These are phyloP conservation scores for Enteromius unitaeniatus DNA, from an alignment of 2,797 vertebrate species.

Conservation along the genomic window DNA sequence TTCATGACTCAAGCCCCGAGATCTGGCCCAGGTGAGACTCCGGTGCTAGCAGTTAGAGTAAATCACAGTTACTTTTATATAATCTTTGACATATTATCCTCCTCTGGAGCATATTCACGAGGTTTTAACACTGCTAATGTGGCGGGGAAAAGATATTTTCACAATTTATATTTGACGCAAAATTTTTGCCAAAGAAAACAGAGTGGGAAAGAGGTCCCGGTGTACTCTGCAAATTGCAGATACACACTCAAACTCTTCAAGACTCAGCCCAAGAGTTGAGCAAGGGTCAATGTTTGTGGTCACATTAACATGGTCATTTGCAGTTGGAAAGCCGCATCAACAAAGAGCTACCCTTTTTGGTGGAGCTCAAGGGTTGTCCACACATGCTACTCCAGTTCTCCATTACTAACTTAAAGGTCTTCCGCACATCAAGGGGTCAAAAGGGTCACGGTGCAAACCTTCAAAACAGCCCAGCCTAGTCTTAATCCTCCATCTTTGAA, in stretches of 20 bases:
- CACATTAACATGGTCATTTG: slow-evolving; percentile 48
- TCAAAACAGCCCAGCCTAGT: not conserved
- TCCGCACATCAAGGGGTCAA: slow-evolving; percentile 65
- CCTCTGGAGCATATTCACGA: slow-evolving; percentile 49
- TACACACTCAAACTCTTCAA: slow-evolving; percentile 14
- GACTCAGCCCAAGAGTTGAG: slow-evolving; percentile 17
- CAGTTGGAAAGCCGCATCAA: slow-evolving; percentile 48
- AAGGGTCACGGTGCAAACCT: slow-evolving; percentile 53
- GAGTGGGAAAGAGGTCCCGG: slow-evolving; percentile 40
- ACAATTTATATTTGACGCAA: slow-evolving; percentile 53
- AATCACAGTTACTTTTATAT: slow-evolving; percentile 48
- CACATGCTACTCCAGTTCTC: slow-evolving; percentile 37
- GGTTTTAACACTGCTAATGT: slow-evolving; percentile 57
- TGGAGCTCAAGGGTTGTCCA: slow-evolving; percentile 12
- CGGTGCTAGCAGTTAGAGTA: slow-evolving; percentile 28
- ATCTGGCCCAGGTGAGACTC: slow-evolving; percentile 61
- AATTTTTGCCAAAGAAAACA: slow-evolving; percentile 51
- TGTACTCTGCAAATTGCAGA: slow-evolving; percentile 20
- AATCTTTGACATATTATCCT: slow-evolving; percentile 48
- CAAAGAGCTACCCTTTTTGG: slow-evolving; percentile 36
- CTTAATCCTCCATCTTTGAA: slow-evolving; percentile 27
- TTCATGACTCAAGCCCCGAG: slow-evolving; percentile 63
- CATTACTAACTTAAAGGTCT: slow-evolving; percentile 49
- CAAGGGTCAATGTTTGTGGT: slow-evolving; percentile 43
- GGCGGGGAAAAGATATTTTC: slow-evolving; percentile 54